A percentile compares a stretch with the other conserved stretches of the same genome.
These are phyloP conservation scores for Geophilus truncorum DNA, from an alignment of 2,888 invertebrate species.

Conservation along the genomic window DNA sequence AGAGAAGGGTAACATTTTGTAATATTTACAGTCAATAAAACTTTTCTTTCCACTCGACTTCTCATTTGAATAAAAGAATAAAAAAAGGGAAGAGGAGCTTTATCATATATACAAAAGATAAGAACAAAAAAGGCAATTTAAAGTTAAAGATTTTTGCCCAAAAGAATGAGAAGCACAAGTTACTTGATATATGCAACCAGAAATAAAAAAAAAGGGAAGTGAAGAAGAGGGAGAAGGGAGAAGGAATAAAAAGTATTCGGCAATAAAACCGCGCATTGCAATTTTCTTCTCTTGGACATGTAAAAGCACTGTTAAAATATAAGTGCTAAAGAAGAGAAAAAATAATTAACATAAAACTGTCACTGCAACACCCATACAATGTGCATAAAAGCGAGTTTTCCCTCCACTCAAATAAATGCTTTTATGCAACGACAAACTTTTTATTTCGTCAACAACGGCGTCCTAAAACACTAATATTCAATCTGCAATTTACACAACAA, in stretches of 20 bases:
- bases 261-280: conserved; percentile 21
- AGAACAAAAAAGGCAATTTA: conserved; percentile 27
- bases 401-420: background rate
- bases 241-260: conserved; percentile 10
- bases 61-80: conserved; percentile 27
- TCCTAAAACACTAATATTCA: background rate
- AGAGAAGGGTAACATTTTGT: background rate
- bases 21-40: conserved; percentile 27
- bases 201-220: background rate
- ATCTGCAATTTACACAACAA: background rate
- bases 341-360: conserved; percentile 27
- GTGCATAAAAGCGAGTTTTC: conserved; percentile 3
- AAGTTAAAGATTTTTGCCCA: conserved; percentile 27
- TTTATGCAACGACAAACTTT: background rate
- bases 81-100: background rate
- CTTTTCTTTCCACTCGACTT: conserved; percentile 25
- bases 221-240: background rate
- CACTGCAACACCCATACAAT: background rate
- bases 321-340: conserved; percentile 18
- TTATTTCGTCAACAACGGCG: background rate
- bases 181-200: conserved; percentile 21
- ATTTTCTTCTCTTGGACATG: conserved; percentile 18
- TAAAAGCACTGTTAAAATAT: conserved; percentile 27
- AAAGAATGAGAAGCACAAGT: conserved; percentile 2
- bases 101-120: conserved; percentile 27